Evolutionary conservation across 2,888 invertebrate genomes (phyloP).

Genomic region (Spialia ferax): DNA sequence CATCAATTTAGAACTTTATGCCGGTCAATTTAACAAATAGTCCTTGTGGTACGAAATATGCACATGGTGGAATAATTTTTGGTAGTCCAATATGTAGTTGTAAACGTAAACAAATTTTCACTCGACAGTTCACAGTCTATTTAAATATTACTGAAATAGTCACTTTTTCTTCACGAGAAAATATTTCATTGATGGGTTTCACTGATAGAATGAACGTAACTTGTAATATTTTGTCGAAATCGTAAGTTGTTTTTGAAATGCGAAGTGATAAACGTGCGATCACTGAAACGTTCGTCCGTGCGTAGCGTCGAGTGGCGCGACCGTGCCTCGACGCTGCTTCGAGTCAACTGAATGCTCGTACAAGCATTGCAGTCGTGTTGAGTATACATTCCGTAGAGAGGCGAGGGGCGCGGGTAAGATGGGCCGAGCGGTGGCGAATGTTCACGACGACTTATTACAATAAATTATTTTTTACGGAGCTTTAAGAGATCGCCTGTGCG

Average conservation of each 20-base stretch:
- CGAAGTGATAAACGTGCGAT: slow-evolving; percentile 78
- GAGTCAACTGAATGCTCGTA: slow-evolving; percentile 78
- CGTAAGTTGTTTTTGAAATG: slow-evolving; percentile 61
- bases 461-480: slow-evolving; percentile 83
- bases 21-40: slow-evolving; percentile 64
- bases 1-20: slow-evolving; percentile 81
- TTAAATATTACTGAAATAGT: slow-evolving; percentile 41
- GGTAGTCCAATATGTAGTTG: slow-evolving; percentile 50
- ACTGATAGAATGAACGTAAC: slow-evolving; percentile 25
- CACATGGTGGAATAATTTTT: slow-evolving; percentile 63
- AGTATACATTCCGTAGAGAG: slow-evolving; percentile 73
- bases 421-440: slow-evolving; percentile 83
- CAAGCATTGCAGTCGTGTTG: slow-evolving; percentile 79
- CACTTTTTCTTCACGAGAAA: slow-evolving; percentile 41
- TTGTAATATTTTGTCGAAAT: slow-evolving; percentile 49
- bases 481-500: slow-evolving; percentile 75
- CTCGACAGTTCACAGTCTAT: slow-evolving; percentile 64
- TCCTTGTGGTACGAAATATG: slow-evolving; percentile 56
- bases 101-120: slow-evolving; percentile 58
- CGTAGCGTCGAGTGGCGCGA: slow-evolving; percentile 78
- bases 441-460: slow-evolving; percentile 85
- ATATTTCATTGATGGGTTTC: slow-evolving; percentile 21
- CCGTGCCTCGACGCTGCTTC: slow-evolving; percentile 80
- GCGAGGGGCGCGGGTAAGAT: slow-evolving; percentile 67
- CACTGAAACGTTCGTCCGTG: slow-evolving; percentile 74